Evolutionary conservation across 2,797 vertebrate genomes (phyloP).

Genomic region (Basileuterus tristriatus): DNA sequence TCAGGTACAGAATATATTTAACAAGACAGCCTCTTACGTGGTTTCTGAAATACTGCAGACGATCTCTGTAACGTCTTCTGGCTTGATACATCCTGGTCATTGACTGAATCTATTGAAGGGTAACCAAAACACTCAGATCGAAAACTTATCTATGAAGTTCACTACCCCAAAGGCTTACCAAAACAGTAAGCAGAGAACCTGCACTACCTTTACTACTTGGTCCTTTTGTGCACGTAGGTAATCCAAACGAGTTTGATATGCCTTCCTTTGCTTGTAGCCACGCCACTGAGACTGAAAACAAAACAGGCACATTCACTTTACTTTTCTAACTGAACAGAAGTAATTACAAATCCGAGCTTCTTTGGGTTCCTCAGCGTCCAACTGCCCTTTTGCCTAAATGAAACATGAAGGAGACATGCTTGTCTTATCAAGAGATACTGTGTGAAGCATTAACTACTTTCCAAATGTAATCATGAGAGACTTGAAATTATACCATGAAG

Average conservation of each 20-base stretch:
- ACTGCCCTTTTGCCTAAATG: not conserved
- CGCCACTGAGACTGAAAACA: constrained; percentile 90
- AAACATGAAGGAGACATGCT: not conserved
- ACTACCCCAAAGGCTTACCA: not conserved
- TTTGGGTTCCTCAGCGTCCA: not conserved
- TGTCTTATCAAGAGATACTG: not conserved
- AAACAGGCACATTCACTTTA: not conserved
- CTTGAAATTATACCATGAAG: not conserved
- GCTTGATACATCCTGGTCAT: constrained; percentile 95
- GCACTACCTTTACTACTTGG: constrained; percentile 89
- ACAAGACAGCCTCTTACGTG: constrained; percentile 80
- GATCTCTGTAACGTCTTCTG: constrained; percentile 89
- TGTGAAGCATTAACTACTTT: not conserved
- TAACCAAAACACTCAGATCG: not conserved
- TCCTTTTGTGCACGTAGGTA: constrained; percentile 84
- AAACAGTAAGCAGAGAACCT: not conserved
- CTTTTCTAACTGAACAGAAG: not conserved
- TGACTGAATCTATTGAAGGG: constrained; percentile 86
- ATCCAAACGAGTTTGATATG: constrained; percentile 83
- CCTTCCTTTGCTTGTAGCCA: constrained; percentile 90
- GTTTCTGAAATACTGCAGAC: constrained; percentile 91
- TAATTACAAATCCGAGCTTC: not conserved
- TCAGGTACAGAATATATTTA: not conserved
- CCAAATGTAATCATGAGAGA: not conserved
- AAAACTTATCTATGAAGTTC: not conserved